A percentile compares a stretch with the other conserved stretches of the same genome.
phyloP scores from a whole-genome alignment of 2,797 vertebrate species.

The Cossypha dichroa region DNA sequence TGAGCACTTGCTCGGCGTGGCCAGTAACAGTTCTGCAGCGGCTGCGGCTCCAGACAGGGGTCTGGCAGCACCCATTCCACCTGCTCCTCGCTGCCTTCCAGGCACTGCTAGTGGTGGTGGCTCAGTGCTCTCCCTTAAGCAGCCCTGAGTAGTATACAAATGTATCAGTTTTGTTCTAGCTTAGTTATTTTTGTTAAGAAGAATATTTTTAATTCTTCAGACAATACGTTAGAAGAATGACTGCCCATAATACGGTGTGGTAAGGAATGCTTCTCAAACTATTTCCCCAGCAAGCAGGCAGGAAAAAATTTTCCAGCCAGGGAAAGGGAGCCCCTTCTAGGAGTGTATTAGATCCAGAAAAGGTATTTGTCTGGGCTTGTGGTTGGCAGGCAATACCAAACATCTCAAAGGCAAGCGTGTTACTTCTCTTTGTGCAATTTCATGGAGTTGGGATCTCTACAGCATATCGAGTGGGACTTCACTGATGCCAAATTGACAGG shows the following conservation, averaged over 20 bases:
- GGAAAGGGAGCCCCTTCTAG: not conserved
- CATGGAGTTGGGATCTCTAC: not conserved
- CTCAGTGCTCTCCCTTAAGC: not conserved
- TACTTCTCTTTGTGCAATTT: not conserved
- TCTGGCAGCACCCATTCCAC: not conserved
- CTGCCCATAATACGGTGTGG: rapidly evolving
- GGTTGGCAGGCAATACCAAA: not conserved
- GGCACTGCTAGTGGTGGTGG: not conserved
- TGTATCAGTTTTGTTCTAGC: not conserved
- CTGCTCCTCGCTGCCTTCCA: rapidly evolving
- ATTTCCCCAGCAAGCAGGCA: not conserved
- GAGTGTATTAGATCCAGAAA: not conserved
- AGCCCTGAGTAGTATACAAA: rapidly evolving
- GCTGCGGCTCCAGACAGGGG: not conserved
- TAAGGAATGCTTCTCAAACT: not conserved
- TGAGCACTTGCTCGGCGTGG: not conserved
- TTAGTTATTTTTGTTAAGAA: not conserved
- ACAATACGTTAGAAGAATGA: not conserved
- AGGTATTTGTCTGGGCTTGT: not conserved
- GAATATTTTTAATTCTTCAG: not conserved
- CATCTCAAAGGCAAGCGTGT: not conserved
- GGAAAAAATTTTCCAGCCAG: not conserved
- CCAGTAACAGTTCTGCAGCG: not conserved
- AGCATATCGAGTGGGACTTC: not conserved
- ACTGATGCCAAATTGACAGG: not conserved